These are phyloP conservation scores for Orgyia antiqua DNA, from an alignment of 2,888 invertebrate species.

Conservation along the genomic window DNA sequence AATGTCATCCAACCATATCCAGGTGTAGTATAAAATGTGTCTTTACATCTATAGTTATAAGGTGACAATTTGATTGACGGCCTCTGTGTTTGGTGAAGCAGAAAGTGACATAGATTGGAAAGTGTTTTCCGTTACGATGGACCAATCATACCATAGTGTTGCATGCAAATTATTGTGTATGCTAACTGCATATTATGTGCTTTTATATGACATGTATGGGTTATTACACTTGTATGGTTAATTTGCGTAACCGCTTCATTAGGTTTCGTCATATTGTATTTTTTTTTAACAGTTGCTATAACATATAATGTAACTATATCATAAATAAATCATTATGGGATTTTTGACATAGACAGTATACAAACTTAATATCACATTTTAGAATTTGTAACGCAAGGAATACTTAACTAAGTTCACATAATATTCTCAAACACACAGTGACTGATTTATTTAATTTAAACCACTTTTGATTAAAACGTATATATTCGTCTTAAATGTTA, in stretches of 20 bases:
- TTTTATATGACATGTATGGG: slow-evolving; percentile 12
- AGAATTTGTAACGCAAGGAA: no score
- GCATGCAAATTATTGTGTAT: slow-evolving; percentile 47
- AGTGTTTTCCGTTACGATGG: slow-evolving; percentile 54
- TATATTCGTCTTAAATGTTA: no score
- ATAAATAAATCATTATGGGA: no score
- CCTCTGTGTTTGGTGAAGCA: slow-evolving; percentile 33
- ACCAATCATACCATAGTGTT: slow-evolving; percentile 37
- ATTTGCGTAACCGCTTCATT: not conserved
- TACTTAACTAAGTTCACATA: no score
- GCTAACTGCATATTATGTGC: slow-evolving; percentile 32
- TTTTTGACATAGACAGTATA: no score
- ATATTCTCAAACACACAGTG: no score
- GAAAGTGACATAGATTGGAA: slow-evolving; percentile 62
- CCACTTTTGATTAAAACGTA: no score
- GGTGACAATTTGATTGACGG: slow-evolving; percentile 10
- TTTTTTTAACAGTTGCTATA: not conserved
- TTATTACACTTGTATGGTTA: slow-evolving; percentile 12
- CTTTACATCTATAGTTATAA: slow-evolving; percentile 6
- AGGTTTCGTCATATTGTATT: not conserved
- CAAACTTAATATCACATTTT: no score
- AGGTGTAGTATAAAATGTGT: slow-evolving; percentile 4
- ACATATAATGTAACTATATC: not conserved
- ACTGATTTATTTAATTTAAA: no score
- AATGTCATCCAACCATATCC: slow-evolving; percentile 2